Evolutionary conservation across 2,797 vertebrate species (phyloP).

Genomic region (Alauda arvensis): DNA sequence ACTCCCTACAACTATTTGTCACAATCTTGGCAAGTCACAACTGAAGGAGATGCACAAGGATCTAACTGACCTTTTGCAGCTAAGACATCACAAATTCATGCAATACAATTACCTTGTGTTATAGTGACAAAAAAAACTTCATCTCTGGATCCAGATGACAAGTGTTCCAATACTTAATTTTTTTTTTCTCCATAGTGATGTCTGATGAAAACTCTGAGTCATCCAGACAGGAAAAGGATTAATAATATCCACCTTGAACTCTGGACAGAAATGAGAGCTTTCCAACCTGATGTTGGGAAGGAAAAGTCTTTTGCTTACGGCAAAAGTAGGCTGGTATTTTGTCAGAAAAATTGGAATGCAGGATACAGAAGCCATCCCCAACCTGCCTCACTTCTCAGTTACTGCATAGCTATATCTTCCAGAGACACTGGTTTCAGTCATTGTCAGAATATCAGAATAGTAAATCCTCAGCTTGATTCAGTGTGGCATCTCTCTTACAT

Average conservation of each 20-base stretch:
- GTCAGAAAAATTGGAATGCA: neutral
- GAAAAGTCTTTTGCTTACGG: neutral
- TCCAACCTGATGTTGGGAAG: neutral
- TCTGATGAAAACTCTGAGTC: constrained; percentile 34
- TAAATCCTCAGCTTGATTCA: neutral
- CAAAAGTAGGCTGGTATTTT: neutral
- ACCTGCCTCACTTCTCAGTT: neutral
- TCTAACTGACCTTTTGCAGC: constrained; percentile 10
- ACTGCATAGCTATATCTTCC: neutral
- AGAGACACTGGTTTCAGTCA: neutral
- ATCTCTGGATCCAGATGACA: neutral
- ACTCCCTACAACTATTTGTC: neutral
- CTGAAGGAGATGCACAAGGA: neutral
- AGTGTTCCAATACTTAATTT: neutral
- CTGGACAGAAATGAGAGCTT: neutral
- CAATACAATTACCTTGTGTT: constrained; percentile 19
- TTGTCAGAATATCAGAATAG: neutral
- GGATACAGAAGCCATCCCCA: neutral
- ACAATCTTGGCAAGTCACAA: neutral
- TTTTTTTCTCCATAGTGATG: neutral
- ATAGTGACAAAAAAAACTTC: constrained; percentile 10
- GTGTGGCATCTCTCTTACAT: neutral
- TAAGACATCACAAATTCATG: neutral
- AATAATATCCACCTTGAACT: constrained; percentile 1
- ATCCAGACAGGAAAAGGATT: neutral